Percentiles rank a stretch among this genome's conserved stretches.
These are phyloP conservation scores for Temnothorax nylanderi DNA, from an alignment of 1,140 invertebrate species.

Conservation along the genomic window DNA sequence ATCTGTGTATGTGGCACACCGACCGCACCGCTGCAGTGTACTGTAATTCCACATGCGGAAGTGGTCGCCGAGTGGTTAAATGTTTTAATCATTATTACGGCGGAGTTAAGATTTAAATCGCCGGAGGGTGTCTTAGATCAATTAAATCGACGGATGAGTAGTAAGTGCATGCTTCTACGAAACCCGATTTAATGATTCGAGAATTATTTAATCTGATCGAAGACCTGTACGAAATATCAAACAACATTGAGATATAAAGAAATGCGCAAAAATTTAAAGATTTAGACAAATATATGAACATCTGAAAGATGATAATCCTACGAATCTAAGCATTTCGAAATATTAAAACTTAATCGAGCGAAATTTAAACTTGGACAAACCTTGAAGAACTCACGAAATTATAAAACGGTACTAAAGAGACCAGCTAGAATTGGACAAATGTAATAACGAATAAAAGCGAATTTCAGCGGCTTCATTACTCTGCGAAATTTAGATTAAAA, in stretches of 20 bases:
- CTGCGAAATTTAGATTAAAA: constrained; percentile 20
- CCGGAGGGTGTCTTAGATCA: constrained; percentile 20
- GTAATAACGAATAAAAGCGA: constrained; percentile 9
- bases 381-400: background rate
- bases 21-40: constrained; percentile 39
- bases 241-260: background rate
- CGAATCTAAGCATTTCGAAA: background rate
- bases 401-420: constrained; percentile 29
- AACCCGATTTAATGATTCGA: background rate
- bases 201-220: background rate
- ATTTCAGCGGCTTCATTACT: constrained; percentile 23
- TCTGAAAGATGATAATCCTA: background rate
- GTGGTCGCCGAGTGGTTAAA: constrained; percentile 34
- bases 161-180: background rate
- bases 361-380: background rate
- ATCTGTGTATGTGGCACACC: constrained; percentile 21
- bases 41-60: constrained; percentile 45
- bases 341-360: background rate
- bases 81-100: constrained; percentile 41
- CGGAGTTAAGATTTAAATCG: background rate
- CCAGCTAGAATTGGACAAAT: constrained; percentile 22
- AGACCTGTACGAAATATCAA: background rate
- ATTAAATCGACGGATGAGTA: background rate
- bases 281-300: constrained; percentile 1
- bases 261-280: background rate